phyloP scores from a whole-genome alignment of 2,113 vertebrate species.

The Podarcis cretensis region DNA sequence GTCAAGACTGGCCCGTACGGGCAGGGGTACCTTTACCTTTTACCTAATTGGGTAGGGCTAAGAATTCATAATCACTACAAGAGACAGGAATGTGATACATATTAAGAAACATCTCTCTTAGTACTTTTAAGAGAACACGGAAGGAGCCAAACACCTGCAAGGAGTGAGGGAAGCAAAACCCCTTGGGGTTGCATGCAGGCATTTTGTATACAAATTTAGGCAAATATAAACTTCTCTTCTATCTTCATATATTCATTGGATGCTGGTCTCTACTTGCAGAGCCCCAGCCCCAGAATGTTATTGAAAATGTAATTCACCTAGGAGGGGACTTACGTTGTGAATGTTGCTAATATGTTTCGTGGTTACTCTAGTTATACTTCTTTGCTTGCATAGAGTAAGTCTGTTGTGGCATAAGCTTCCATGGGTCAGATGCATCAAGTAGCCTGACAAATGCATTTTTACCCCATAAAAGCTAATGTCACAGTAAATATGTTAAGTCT shows the following conservation, averaged over 20 bases:
- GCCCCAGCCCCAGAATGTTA: background rate
- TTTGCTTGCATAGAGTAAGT: too few species aligned
- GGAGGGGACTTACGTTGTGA: background rate
- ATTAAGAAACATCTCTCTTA: background rate
- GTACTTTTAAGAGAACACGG: background rate
- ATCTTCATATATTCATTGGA: fast-evolving
- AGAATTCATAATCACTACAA: background rate
- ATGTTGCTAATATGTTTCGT: background rate
- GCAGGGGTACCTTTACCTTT: too few species aligned
- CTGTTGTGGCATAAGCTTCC: background rate
- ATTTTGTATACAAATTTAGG: background rate
- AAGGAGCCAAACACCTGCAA: background rate
- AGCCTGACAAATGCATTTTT: background rate
- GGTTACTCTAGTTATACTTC: background rate
- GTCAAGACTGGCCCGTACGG: too few species aligned
- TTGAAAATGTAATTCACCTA: background rate
- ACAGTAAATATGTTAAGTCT: background rate
- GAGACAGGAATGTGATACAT: background rate
- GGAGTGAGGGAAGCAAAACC: background rate
- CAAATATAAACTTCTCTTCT: background rate
- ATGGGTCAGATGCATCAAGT: background rate
- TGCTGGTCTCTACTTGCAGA: constrained; percentile 7
- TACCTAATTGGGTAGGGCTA: background rate
- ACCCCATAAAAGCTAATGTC: background rate
- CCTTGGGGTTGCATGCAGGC: background rate